These are phyloP conservation scores for Aradus depressus DNA, from an alignment of 2,888 invertebrate species.

Conservation along the genomic window DNA sequence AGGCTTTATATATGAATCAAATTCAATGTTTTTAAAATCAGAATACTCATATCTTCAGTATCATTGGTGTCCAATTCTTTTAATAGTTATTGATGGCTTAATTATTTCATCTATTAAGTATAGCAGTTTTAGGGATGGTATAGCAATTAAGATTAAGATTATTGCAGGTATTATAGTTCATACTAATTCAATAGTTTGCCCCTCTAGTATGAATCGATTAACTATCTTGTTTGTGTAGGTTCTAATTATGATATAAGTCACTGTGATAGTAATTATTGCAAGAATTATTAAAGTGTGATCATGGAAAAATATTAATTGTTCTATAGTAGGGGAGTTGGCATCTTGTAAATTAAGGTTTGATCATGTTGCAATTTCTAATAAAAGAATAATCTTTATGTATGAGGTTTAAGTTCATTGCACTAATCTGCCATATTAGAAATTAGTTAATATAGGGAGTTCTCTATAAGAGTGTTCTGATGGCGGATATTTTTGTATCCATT, in stretches of 20 bases:
- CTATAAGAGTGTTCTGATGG: slow-evolving; percentile 30
- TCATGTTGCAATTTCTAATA: slow-evolving; percentile 43
- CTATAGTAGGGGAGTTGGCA: slow-evolving; percentile 47
- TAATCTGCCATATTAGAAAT: slow-evolving; percentile 30
- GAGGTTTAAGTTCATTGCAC: slow-evolving; percentile 44
- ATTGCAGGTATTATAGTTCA: slow-evolving; percentile 7
- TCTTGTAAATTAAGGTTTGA: slow-evolving; percentile 39
- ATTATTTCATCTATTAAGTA: slow-evolving; percentile 15
- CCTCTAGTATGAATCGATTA: slow-evolving; percentile 7
- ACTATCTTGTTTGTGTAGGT: background rate
- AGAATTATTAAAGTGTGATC: slow-evolving; percentile 14
- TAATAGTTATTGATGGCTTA: slow-evolving; percentile 10
- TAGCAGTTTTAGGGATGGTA: slow-evolving; percentile 10
- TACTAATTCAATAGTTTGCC: slow-evolving; percentile 10
- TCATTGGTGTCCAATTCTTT: slow-evolving; percentile 18
- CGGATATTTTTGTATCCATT: slow-evolving; percentile 43
- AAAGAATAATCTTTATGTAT: slow-evolving; percentile 16
- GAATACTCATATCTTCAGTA: slow-evolving; percentile 20
- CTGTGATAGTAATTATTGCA: slow-evolving; percentile 13
- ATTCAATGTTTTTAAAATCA: slow-evolving; percentile 16
- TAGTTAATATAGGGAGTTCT: slow-evolving; percentile 27
- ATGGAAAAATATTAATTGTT: slow-evolving; percentile 17
- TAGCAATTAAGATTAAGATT: slow-evolving; percentile 10
- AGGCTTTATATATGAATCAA: slow-evolving; percentile 21
- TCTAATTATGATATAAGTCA: slow-evolving; percentile 6